Base-by-base conservation (phyloP, 1,140 invertebrate genomes). In the Ceratina japonica region DNA sequence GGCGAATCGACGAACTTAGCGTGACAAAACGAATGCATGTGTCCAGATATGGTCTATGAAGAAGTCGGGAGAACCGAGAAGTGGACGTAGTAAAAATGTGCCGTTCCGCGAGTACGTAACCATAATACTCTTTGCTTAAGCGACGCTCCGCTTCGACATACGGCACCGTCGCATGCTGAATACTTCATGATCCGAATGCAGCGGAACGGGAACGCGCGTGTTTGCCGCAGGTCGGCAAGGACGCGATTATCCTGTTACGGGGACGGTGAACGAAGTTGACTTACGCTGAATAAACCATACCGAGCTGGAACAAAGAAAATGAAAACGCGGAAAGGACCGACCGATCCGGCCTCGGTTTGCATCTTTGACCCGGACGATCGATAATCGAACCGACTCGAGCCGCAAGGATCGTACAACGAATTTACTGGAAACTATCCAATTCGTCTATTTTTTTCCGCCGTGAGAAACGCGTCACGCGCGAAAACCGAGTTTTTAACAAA, bases 241-340 rank as follows among this genome's bases (percentile, higher is more conserved):
- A 90, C 88, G 87, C 85, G 88, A 90, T 91, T 90, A 90, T 90
- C 88, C 88, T 90, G 89, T 91, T 84, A 90, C 83, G 80, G 84
- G 76, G 64, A 69, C 72, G 83, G 76, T 74, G 88, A 90, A 90
- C 84, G 82, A 87, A 80, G 83, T 86, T 89, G 85, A 87, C 85
- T 85, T 86, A 86, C 82, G 83, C 78, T 91, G 88, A 91, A 90
- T 90, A 90, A 90, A 89, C 85, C 81, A 89, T 89, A 65, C 16
- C 37, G 37, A 44, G 37, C n/a, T n/a, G 12, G 63, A 63, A 69
- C 37, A 66, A 71, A 71, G 66, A 59, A 75, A 86, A 86, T 81
- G 70, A 86, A 86, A 84, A 75, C 63, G 76, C 68, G 71, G 66
- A 69, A 79, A 51, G 73, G 77, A 44, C 37, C 52, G 22, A 31